These are phyloP conservation scores for Melieria picta DNA, from an alignment of 2,888 invertebrate species.

Conservation along the genomic window DNA sequence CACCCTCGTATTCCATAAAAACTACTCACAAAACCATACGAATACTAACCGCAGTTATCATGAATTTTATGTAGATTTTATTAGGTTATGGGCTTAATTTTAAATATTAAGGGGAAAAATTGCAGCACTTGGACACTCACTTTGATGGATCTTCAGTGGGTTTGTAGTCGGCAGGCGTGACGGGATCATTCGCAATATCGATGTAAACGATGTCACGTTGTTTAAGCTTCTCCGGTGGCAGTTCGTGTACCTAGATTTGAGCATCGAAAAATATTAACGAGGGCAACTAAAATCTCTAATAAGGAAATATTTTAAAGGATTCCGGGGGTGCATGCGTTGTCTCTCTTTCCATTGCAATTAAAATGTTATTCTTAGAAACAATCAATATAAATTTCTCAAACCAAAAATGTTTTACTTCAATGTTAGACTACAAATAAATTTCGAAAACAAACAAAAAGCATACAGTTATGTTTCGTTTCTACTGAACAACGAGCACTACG, in stretches of 20 bases:
- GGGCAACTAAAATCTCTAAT: neutral
- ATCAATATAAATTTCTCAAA: too few relatives aligned
- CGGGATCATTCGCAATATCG: conserved; percentile 95
- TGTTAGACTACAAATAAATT: too few relatives aligned
- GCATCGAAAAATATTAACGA: conserved; percentile 15
- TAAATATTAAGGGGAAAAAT: neutral
- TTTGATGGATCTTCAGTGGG: conserved; percentile 80
- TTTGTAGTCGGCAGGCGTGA: conserved; percentile 85
- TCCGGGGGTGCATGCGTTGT: neutral
- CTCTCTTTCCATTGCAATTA: conserved; percentile 9
- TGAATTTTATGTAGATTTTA: too few relatives aligned
- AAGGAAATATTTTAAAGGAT: neutral
- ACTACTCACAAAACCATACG: too few relatives aligned
- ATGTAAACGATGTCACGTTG: conserved; percentile 89
- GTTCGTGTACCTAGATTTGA: conserved; percentile 83
- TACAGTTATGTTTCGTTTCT: neutral
- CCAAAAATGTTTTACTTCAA: too few relatives aligned
- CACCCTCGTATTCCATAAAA: too few relatives aligned
- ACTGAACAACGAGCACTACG: neutral
- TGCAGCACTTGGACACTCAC: conserved; percentile 39
- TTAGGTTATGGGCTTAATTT: neutral
- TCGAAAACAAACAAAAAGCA: neutral
- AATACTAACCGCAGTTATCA: too few relatives aligned
- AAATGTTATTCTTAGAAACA: too few relatives aligned
- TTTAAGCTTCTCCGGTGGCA: conserved; percentile 88